Conservation (phyloP, 2,113 vertebrate species). For the Nyctibius bracteatus region DNA sequence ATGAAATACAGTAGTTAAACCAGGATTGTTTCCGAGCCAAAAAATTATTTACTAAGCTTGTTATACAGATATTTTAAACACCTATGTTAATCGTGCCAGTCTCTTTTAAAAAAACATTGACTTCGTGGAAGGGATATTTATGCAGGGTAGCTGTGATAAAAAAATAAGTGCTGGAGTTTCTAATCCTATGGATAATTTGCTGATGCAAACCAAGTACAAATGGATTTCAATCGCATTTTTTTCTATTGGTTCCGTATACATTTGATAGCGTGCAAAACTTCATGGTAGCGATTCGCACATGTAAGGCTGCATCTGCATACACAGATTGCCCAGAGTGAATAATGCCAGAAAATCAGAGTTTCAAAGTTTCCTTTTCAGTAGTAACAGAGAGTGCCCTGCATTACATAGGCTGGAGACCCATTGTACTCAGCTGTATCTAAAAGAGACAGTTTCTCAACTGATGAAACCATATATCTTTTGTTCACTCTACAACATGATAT, state of each 20-base stretch:
- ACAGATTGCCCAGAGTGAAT: not conserved
- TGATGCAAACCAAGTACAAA: not conserved
- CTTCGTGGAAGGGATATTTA: not conserved
- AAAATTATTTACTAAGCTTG: not conserved
- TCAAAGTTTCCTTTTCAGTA: not conserved
- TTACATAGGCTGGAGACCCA: not conserved
- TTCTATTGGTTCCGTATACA: not conserved
- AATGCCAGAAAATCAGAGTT: not conserved
- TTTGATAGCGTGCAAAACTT: not conserved
- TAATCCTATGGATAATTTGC: not conserved
- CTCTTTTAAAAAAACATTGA: not conserved
- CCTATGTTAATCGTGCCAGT: not conserved
- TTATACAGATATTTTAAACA: not conserved
- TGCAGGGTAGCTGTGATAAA: not conserved
- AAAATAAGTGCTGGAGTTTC: not conserved
- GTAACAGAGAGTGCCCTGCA: not conserved
- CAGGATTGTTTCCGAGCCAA: not conserved
- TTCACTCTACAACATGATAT: not conserved
- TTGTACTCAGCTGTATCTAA: not conserved
- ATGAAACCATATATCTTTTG: not conserved
- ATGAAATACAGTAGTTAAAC: not conserved
- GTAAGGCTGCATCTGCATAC: not conserved
- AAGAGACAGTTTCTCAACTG: constrained; percentile 1
- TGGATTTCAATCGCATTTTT: not conserved
- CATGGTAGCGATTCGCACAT: not conserved